phyloP scores from a whole-genome alignment of 2,888 invertebrate species.

The Acholoe squamosa region DNA sequence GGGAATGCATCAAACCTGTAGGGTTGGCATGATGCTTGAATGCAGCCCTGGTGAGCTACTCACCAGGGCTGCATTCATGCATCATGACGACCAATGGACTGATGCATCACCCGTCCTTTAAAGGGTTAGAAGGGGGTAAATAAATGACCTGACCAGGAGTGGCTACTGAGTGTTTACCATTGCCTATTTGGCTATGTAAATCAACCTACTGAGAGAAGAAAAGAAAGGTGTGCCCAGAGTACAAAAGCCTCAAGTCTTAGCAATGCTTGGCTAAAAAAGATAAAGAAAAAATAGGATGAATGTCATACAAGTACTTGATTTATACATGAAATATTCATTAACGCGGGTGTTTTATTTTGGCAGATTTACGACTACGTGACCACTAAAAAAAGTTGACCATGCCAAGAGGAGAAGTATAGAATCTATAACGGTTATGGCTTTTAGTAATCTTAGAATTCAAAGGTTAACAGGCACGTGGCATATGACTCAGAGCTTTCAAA shows the following conservation, averaged over 20 bases:
- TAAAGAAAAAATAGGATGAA: neutral
- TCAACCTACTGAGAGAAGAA: neutral
- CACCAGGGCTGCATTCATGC: no score
- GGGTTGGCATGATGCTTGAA: no score
- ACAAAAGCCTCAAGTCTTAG: conserved; percentile 16
- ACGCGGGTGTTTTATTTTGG: neutral
- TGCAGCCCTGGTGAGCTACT: no score
- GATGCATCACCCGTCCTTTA: no score
- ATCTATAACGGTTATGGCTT: no score
- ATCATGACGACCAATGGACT: no score
- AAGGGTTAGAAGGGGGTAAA: neutral
- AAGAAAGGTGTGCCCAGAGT: neutral
- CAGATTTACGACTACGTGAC: conserved; percentile 1
- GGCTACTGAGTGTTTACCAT: neutral
- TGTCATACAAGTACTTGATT: conserved; percentile 13
- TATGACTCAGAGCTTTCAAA: no score
- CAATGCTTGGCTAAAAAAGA: neutral
- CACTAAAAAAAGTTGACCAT: neutral
- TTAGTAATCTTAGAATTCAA: no score
- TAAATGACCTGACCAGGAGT: neutral
- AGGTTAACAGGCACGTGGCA: no score
- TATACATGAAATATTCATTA: conserved; percentile 23
- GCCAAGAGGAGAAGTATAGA: no score
- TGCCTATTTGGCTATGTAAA: conserved; percentile 43
- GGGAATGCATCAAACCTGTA: no score